Base-by-base conservation (phyloP, 2,797 vertebrate genomes). In the Pseudocheirus occidentalis region DNA sequence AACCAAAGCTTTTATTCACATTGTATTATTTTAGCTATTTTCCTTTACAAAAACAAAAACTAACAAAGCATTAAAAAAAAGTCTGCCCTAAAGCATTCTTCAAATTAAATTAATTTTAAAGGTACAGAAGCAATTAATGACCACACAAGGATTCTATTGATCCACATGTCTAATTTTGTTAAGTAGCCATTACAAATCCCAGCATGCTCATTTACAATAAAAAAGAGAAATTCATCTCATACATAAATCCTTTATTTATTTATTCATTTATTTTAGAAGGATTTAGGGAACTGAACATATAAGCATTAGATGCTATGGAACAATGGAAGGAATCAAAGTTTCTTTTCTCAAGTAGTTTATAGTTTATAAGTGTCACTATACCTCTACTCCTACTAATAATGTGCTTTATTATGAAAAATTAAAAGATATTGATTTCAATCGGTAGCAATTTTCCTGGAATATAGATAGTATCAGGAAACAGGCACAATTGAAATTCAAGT, bases 171-270 rank as follows among this genome's bases (percentile, higher is more conserved):
- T 55, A 95, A 92, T 93, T 95, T 92, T 57, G 62, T 46, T 58
- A 91, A 59, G 92, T 10, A 93, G 53, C 90, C 50, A 90, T 90
- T n/a, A 54, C 21, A 94, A 94, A 94, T 91, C 53, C 92, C 40
- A 55, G 12, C 50, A 94, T 90, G 96, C 55, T 94, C 52, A 96
- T 91, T 94, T 95, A 95, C 91, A 95, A 94, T 28, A 93, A 91
- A 94, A 97, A 96, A 92, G 28, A 40, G 31, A 29, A 96, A 94
- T 95, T 90, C 34, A 92, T 91, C 95, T 97, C 59, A 94, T 56
- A 90, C 21, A 57, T 7, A 90, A 13, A 90, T 14, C 92, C 27
- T 90, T 93, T 54, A 93, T 56, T 91, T 3, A 62, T 62, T 62
- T 0, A 13, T 62, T n/a, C 62, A 18, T n/a, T 66, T 13, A n/a